Percentiles rank a stretch among this genome's conserved stretches.
phyloP scores from a whole-genome alignment of 2,797 vertebrate genomes.

The Spatula clypeata region DNA sequence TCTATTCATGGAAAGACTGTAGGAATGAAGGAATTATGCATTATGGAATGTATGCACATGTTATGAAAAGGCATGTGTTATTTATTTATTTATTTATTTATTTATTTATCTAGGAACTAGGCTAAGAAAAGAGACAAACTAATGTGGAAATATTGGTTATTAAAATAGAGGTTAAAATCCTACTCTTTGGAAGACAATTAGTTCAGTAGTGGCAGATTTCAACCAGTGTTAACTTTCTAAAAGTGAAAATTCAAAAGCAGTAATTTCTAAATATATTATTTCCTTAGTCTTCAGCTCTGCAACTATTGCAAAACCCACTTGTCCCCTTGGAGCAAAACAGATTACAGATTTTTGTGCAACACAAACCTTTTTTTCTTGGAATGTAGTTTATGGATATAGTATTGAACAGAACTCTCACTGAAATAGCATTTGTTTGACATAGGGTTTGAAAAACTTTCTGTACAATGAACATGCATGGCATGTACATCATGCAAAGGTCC shows the following conservation, averaged over 20 bases:
- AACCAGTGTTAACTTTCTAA: not conserved
- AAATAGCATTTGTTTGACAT: not conserved
- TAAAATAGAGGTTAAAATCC: not conserved
- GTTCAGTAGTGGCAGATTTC: not conserved
- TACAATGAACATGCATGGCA: not conserved
- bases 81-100: too few species aligned
- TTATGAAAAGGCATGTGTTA: not conserved
- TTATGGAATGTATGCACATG: not conserved
- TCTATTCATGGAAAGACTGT: not conserved
- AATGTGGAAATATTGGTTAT: not conserved
- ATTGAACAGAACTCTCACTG: not conserved
- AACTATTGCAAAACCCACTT: not conserved
- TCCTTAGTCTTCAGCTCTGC: not conserved
- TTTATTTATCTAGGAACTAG: not conserved
- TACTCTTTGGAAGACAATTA: not conserved
- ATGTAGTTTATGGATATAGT: not conserved
- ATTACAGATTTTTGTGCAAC: not conserved
- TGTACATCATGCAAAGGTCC: accelerated
- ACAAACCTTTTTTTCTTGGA: not conserved
- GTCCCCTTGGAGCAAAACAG: not conserved
- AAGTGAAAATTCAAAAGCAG: not conserved
- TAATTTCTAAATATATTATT: not conserved
- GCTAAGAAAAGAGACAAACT: not conserved
- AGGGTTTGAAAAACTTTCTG: not conserved
- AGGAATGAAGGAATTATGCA: too few species aligned